Evolutionary conservation across 2,797 vertebrate species (phyloP).

Genomic region (Coranthus polyacanthus): DNA sequence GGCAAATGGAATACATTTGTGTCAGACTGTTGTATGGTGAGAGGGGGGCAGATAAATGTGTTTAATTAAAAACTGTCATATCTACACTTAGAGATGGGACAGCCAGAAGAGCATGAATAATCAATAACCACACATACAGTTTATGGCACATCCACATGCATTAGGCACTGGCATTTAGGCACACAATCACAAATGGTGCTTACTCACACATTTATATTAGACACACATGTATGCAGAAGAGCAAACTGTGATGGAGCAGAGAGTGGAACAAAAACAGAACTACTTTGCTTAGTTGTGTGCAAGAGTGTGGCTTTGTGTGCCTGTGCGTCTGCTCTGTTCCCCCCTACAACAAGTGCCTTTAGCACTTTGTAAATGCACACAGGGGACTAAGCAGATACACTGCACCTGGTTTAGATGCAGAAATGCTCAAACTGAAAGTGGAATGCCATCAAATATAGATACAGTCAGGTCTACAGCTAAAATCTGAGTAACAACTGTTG

Average conservation of each 20-base stretch:
- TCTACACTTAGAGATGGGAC: constrained; percentile 82
- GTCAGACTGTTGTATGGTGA: constrained; percentile 72
- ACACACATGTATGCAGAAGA: constrained; percentile 19
- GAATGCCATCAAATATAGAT: constrained; percentile 41
- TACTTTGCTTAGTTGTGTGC: constrained; percentile 15
- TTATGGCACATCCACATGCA: constrained; percentile 14
- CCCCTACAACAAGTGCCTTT: constrained; percentile 45
- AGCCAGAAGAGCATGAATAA: constrained; percentile 76
- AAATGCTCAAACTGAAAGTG: constrained; percentile 10
- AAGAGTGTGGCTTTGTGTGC: constrained; percentile 4
- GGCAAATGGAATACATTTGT: constrained; percentile 85
- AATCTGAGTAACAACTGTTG: constrained; percentile 33
- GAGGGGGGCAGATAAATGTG: constrained; percentile 84
- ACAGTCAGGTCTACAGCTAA: constrained; percentile 14
- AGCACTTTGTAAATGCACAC: constrained; percentile 25
- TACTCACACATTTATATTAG: constrained; percentile 1
- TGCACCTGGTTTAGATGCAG: constrained; percentile 32
- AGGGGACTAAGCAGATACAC: constrained; percentile 39
- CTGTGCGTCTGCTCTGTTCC: constrained; percentile 10
- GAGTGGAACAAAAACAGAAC: constrained; percentile 32
- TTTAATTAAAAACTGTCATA: constrained; percentile 90
- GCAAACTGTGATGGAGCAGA: constrained; percentile 13
- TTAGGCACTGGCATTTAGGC: constrained; percentile 14
- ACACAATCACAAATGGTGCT: constrained; percentile 14
- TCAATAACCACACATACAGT: constrained; percentile 76